These are phyloP conservation scores for Trachelipus rathkii DNA, from an alignment of 1,140 invertebrate genomes.

Conservation along the genomic window DNA sequence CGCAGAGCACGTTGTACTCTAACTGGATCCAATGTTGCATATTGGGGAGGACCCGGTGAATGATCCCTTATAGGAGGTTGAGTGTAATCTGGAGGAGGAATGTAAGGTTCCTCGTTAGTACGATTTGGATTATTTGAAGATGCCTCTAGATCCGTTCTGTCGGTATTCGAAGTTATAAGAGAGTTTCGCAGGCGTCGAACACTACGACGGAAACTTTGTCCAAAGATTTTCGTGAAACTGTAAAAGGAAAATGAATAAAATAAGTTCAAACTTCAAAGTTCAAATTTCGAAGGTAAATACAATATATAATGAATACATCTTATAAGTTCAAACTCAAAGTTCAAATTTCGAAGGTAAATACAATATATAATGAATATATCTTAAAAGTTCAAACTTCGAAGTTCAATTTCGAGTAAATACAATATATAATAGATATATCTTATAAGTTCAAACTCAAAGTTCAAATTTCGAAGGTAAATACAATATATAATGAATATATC, in stretches of 20 bases:
- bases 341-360: background rate
- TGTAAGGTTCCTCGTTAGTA: background rate
- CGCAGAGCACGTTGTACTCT: background rate
- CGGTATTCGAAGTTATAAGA: background rate
- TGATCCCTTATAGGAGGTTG: background rate
- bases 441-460: too few relatives aligned
- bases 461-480: too few relatives aligned
- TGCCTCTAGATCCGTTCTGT: background rate
- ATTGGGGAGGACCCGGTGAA: background rate
- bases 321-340: background rate
- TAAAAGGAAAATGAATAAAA: background rate
- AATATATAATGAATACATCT: too few relatives aligned
- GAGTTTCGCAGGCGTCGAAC: background rate
- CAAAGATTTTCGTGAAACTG: background rate
- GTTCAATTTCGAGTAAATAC: background rate
- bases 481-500: too few relatives aligned
- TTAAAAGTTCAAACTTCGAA: background rate
- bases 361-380: too few relatives aligned
- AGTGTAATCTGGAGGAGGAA: background rate
- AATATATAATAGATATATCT: too few relatives aligned
- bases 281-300: background rate
- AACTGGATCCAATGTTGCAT: background rate
- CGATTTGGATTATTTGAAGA: background rate
- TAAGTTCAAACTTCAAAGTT: background rate
- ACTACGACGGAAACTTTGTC: background rate